These are phyloP conservation scores for Drosophila suboccidentalis DNA, from an alignment of 2,888 invertebrate species.

Conservation along the genomic window DNA sequence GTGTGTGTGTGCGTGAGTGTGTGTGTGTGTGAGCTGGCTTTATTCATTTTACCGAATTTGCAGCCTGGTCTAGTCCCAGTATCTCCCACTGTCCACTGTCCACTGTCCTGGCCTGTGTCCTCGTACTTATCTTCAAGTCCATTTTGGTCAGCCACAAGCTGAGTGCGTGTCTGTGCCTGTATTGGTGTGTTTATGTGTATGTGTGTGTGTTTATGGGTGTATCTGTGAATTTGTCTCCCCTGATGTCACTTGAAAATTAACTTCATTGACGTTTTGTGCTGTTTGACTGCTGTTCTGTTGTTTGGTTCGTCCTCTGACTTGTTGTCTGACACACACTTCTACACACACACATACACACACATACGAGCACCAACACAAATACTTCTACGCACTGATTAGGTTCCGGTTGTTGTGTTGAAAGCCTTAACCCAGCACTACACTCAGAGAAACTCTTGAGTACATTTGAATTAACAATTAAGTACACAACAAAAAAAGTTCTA, in stretches of 20 bases:
- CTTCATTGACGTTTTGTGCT: constrained; percentile 53
- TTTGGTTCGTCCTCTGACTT: constrained; percentile 33
- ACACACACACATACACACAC: constrained; percentile 2
- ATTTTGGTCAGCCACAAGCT: constrained; percentile 64
- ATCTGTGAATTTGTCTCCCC: constrained; percentile 25
- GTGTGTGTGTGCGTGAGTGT: constrained; percentile 1
- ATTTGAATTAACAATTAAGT: neutral
- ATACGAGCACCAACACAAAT: neutral
- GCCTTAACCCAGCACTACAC: constrained; percentile 14
- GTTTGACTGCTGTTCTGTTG: constrained; percentile 41
- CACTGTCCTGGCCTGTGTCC: constrained; percentile 9
- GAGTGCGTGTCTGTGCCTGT: constrained; percentile 18
- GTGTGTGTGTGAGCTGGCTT: constrained; percentile 14
- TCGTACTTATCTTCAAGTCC: constrained; percentile 48
- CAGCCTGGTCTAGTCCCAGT: constrained; percentile 3
- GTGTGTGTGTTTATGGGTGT: constrained; percentile 5
- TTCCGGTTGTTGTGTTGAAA: constrained; percentile 11
- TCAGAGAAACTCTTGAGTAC: constrained; percentile 3
- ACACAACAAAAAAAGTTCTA: neutral
- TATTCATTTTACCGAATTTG: constrained; percentile 15
- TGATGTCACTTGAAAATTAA: constrained; percentile 71
- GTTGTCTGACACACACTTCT: constrained; percentile 16
- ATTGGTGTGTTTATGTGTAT: constrained; percentile 6
- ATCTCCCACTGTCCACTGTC: constrained; percentile 17
- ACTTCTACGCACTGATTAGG: constrained; percentile 26